phyloP scores from a whole-genome alignment of 2,113 vertebrate genomes.

The Melanotaenia duboulayi region DNA sequence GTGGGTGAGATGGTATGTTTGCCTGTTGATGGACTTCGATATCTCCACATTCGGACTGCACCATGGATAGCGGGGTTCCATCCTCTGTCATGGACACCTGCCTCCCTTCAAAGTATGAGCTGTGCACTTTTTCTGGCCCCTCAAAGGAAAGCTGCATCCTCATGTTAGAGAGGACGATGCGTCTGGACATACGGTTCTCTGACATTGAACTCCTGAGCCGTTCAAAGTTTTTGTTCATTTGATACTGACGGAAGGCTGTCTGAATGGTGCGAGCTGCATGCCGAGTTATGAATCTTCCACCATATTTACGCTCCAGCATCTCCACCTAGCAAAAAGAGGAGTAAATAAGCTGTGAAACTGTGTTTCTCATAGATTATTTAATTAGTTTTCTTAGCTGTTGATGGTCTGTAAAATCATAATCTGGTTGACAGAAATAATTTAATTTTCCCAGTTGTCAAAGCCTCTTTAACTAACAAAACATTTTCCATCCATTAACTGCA shows the following conservation, averaged over 20 bases:
- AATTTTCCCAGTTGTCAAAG: not conserved
- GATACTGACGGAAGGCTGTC: constrained; percentile 98
- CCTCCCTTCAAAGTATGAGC: constrained; percentile 95
- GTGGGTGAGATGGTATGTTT: constrained; percentile 84
- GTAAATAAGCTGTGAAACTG: not conserved
- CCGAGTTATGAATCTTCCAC: constrained; percentile 96
- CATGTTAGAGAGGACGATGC: constrained; percentile 99
- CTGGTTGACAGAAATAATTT: constrained; percentile 4
- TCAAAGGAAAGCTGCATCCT: constrained; percentile 99
- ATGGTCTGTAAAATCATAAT: constrained; percentile 4
- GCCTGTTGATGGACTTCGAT: constrained; percentile 82
- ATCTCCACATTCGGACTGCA: constrained; percentile 85
- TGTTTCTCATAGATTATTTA: not conserved
- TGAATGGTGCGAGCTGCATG: constrained; percentile 99
- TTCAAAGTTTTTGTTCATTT: constrained; percentile 99
- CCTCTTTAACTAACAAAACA: not conserved
- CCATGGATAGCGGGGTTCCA: constrained; percentile 83
- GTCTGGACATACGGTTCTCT: constrained; percentile 97
- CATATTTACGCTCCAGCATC: constrained; percentile 99
- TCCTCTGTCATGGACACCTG: constrained; percentile 93
- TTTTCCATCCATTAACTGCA: too few relatives aligned
- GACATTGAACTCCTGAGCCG: constrained; percentile 98
- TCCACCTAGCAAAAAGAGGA: constrained; percentile 87
- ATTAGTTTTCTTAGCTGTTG: constrained; percentile 10
- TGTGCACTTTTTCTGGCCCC: constrained; percentile 94